Evolutionary conservation across 2,888 invertebrate species (phyloP).

Genomic region (Andrena flavipes): DNA sequence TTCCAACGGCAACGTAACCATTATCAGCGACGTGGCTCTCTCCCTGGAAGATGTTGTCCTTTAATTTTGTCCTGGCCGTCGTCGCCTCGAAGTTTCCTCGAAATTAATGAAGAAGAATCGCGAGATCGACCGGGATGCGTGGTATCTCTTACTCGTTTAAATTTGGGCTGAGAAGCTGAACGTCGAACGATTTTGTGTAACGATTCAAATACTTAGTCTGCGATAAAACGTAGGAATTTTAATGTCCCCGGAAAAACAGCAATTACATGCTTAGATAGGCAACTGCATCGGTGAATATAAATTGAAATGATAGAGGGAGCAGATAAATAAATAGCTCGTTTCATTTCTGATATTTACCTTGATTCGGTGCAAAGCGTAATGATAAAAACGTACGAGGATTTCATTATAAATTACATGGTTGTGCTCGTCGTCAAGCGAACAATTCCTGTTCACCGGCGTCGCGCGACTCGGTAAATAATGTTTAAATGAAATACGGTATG

Average conservation of each 20-base stretch:
- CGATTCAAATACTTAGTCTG: no score
- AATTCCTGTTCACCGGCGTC: conserved; percentile 7
- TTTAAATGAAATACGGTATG: background rate
- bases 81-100: background rate
- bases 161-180: no score
- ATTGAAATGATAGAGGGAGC: background rate
- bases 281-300: background rate
- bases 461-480: conserved; percentile 13
- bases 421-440: background rate
- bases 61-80: background rate
- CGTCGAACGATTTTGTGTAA: no score
- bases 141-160: background rate
- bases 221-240: no score
- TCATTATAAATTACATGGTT: conserved; percentile 15
- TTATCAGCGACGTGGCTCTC: conserved; percentile 20
- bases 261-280: no score
- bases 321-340: background rate
- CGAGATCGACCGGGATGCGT: background rate
- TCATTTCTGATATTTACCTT: conserved; percentile 2
- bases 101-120: conserved; percentile 10
- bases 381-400: background rate
- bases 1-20: background rate
- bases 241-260: no score
- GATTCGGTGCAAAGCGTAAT: background rate
- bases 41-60: background rate